Conservation (phyloP, 2,888 invertebrate genomes). For the Polyommatus icarus region DNA sequence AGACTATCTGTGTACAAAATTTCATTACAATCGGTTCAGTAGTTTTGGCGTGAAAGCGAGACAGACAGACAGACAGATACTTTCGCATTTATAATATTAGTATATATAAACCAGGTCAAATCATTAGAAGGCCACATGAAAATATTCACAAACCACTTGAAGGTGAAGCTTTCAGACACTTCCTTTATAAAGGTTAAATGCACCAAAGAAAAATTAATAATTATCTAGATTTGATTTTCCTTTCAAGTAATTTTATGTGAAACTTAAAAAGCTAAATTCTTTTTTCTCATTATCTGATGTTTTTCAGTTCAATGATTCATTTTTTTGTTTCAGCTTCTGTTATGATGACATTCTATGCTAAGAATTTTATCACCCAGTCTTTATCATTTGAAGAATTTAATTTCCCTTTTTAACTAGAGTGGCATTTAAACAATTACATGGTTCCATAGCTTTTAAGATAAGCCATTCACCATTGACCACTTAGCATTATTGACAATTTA, state of each 20-base stretch:
- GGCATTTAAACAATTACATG: not conserved
- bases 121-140: not conserved
- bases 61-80: too few species aligned
- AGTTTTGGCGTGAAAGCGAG: too few species aligned
- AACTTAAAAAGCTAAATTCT: too few species aligned
- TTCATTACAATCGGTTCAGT: too few species aligned
- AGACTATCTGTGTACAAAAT: too few species aligned
- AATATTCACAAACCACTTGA: not conserved
- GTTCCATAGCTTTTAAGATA: not conserved
- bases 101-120: conserved; percentile 23
- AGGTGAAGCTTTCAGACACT: not conserved
- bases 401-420: not conserved
- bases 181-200: conserved; percentile 9
- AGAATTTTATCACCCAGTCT: too few species aligned
- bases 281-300: too few species aligned
- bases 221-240: not conserved
- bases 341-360: too few species aligned
- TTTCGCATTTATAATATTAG: too few species aligned
- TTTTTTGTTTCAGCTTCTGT: too few species aligned
- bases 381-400: not conserved
- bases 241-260: not conserved
- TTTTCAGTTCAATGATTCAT: too few species aligned
- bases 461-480: not conserved
- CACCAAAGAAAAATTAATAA: not conserved
- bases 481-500: not conserved